Base-by-base conservation (phyloP, 2,113 vertebrate genomes). In the Dipodomys stephensi region DNA sequence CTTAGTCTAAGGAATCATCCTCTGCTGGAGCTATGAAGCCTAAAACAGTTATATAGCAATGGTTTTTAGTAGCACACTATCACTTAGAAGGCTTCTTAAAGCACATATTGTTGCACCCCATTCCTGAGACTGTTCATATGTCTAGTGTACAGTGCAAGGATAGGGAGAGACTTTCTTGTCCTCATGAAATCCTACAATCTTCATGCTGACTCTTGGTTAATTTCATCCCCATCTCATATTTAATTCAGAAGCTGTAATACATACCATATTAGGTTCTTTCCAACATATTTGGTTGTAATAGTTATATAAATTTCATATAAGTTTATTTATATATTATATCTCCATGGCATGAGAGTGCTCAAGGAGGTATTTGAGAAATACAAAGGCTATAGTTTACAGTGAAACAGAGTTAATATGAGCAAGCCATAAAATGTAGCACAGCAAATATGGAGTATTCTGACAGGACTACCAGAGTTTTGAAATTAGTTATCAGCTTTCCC, bases 181-280 rank as follows among this genome's bases (percentile, higher is more conserved):
- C 65, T n/a, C 7, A 32, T 46, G 49, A 87, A 80, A 81, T 57
- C 57, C 1, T 65, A 20, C 20, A 65, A 2, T 7, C 3, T 9
- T 18, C 78, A 86, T 90, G 91, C 92, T 95, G 88, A 93, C 93
- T 76, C 19, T 27, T 94, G 25, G 60, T 92, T 91, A 97, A 86
- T 91, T 92, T 85, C 83, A 92, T 85, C 83, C 95, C 79, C 60
- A 90, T 68, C 92, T 97, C 49, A 67, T 53, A 95, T 92, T 97
- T 96, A 87, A 94, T 74, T 6, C 72, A 79, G 92, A 93, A 96
- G 87, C 95, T 97, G 97, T 74, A 92, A 91, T 96, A 94, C 68
- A 32, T 95, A 89, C 68, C 94, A 76, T 71, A 83, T 87, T 93
- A 95, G 12, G 11, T 35, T 96, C 65, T 72, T 92, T 95, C 83